Conservation (phyloP, 2,888 invertebrate species). For the Xestobium rufovillosum region DNA sequence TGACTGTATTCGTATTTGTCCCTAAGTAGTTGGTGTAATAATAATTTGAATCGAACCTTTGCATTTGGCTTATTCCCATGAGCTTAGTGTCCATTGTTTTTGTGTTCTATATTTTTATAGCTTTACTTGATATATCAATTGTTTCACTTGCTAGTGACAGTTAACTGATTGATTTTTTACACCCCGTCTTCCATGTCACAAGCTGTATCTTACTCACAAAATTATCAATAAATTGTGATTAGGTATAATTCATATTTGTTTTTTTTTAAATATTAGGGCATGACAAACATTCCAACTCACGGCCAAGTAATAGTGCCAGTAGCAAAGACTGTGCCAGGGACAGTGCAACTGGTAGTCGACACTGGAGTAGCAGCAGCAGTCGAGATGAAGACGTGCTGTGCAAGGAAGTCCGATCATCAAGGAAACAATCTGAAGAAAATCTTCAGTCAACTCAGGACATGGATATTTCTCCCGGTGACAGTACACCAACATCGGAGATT, state of each 20-base stretch:
- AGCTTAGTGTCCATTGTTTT: no score
- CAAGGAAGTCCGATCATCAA: constrained; percentile 19
- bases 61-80: no score
- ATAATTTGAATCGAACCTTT: no score
- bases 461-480: constrained; percentile 90
- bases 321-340: constrained; percentile 30
- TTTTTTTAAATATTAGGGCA: constrained; percentile 53
- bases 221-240: no score
- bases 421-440: constrained; percentile 29
- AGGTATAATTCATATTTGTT: no score
- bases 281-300: constrained; percentile 70
- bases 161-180: constrained; percentile 9
- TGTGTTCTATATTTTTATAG: no score
- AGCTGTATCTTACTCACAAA: no score
- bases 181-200: neutral
- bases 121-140: no score
- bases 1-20: no score
- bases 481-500: constrained; percentile 79
- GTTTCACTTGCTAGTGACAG: no score
- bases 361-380: constrained; percentile 37
- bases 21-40: no score
- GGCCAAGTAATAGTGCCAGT: constrained; percentile 44
- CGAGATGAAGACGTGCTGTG: constrained; percentile 26
- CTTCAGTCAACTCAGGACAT: constrained; percentile 61
- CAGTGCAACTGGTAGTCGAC: constrained; percentile 33